Evolutionary conservation across 2,113 vertebrate species (phyloP), one percentile per base, ranked within the genome.

Genomic region (Alces alces): DNA sequence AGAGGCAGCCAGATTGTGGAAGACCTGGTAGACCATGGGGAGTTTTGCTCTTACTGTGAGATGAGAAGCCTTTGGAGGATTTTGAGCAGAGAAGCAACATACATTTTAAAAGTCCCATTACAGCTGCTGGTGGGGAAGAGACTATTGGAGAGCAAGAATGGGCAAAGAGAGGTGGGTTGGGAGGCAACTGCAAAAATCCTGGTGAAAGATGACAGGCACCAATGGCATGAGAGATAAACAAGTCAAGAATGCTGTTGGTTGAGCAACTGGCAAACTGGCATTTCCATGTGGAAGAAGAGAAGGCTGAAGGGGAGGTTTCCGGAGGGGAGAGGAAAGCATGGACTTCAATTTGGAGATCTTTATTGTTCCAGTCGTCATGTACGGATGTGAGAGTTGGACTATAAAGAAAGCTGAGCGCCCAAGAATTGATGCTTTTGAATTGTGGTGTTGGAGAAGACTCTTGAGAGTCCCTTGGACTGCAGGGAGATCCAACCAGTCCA

Each of bases 11-110:
- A 1, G 45, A 17, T 8, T 2, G 0, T 0, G 50, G 43, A 2
- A 0, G 45, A 16, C 21, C 25, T 4, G 11, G 43, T 5, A 8
- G 30, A 19, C 55, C 0, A 0, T 15, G 14, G 39, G 15, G 12
- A 58, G 19, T 39, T 64, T 39, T 16, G 45, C 30, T 83, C 52
- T 58, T 14, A 21, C 39, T 57, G 28, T 50, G 92, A 85, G 64
- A 43, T 36, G 7, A 93, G 57, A 90, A 58, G 50, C 5, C 33
- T 19, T 4, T 36, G 50, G 80, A 60, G n/a, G 36, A 7, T 33
- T 57, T 13, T 10, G 25, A 52, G 43, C 27, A 70, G 58, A 73
- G 52, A 17, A 47, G 36, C 2, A 4, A 39, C 27, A 70, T 23
- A 4, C 23, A 47, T 36, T 45, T 89, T 45, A 5, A 54, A 17